A percentile compares a stretch with the other conserved stretches of the same genome.
Evolutionary conservation across 2,797 vertebrate genomes (phyloP).

Genomic region (Carduelis carduelis): DNA sequence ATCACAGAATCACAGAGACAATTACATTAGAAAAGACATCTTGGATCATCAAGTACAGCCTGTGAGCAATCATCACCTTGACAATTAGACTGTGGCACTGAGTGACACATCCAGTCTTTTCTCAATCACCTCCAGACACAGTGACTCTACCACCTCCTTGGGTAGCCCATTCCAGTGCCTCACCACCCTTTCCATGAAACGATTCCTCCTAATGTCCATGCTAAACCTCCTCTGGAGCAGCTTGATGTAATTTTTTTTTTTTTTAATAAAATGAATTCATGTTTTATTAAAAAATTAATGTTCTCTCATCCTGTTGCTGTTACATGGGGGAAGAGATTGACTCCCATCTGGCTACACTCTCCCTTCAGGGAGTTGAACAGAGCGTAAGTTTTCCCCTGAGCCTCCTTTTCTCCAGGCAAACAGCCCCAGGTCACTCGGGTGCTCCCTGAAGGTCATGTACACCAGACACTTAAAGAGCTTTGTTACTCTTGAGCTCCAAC

Average conservation of each 20-base stretch:
- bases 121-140: neutral
- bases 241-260: neutral
- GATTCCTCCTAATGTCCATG: neutral
- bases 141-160: neutral
- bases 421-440: fast-evolving
- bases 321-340: fast-evolving
- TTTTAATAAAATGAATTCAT: too few relatives aligned
- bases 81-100: too few relatives aligned
- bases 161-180: neutral
- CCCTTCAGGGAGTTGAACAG: neutral
- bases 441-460: fast-evolving
- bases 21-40: neutral
- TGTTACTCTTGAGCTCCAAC: neutral
- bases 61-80: neutral
- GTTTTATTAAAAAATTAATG: too few relatives aligned
- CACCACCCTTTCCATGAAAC: neutral
- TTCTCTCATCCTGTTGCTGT: neutral
- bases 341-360: neutral
- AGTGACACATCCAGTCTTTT: neutral
- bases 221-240: neutral
- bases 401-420: neutral
- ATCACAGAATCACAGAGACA: neutral
- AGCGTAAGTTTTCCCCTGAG: neutral
- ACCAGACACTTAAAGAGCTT: neutral
- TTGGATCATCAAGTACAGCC: neutral